Base-by-base conservation (phyloP, 2,113 vertebrate species). In the Solea senegalensis region DNA sequence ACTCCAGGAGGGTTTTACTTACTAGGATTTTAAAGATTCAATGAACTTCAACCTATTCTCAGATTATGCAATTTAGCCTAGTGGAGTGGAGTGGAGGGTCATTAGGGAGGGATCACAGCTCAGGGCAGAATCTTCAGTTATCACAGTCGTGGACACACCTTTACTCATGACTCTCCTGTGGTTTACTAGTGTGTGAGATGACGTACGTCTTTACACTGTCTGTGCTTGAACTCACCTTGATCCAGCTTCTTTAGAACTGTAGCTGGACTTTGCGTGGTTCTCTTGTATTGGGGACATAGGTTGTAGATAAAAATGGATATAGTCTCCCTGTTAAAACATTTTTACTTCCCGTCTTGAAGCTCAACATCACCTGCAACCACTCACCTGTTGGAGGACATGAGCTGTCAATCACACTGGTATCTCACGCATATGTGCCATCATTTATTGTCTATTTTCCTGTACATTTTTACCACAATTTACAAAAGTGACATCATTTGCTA, bases 201-300 rank as follows among this genome's bases (percentile, higher is more conserved):
- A 44, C 78, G 64, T 57, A 64, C 69, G 74, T 88, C 81, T 83
- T 87, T 80, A 79, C 61, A 57, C 43, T 5, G 21, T 72, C 50
- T 81, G 57, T 3, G 16, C 63, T 49, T 58, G 55, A 78, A 73
- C 81, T 80, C 84, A 27, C 74, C 72, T 73, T 76, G 62, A 83
- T 65, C 65, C 39, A 21, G 50, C 39, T 79, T 69, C 50, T 72
- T 48, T 26, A 41, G 13, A 21, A 50, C 51, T 40, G 48, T 26
- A 61, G 65, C 57, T 49, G 56, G 78, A 68, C 69, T 78, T 82
- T 79, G 48, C 56, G 14, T 7, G n/a, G 60, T 61, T 57, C 40
- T 52, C 11, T 62, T 63, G 52, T 34, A 3, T 34, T 34, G 28
- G 28, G 28, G 5, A 34, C 28, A 34, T 34, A 34, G 34, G 2